These are phyloP conservation scores for Columba janthina DNA, from an alignment of 2,113 vertebrate genomes.

Conservation along the genomic window DNA sequence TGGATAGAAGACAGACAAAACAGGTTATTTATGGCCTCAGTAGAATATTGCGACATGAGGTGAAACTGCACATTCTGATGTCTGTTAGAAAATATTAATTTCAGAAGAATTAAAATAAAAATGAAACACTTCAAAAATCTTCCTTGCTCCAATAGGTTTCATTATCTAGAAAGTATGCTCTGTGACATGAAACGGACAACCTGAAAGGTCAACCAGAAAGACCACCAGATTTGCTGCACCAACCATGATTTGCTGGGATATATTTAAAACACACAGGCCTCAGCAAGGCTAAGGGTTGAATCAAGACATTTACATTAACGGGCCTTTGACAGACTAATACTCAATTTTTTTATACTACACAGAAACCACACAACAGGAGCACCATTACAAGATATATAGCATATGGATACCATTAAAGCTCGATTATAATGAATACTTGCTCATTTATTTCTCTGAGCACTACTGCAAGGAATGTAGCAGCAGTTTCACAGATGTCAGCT, in stretches of 20 bases:
- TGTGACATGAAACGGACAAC: background rate
- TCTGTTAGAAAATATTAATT: background rate
- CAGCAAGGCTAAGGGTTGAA: background rate
- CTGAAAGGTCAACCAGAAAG: slow-evolving; percentile 32
- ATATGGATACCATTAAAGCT: slow-evolving; percentile 43
- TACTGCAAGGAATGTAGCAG: slow-evolving; percentile 1
- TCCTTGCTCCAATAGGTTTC: background rate
- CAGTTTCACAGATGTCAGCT: slow-evolving; percentile 43
- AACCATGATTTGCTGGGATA: background rate
- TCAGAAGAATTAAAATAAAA: slow-evolving; percentile 8
- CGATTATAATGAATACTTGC: slow-evolving; percentile 31
- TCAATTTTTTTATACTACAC: background rate
- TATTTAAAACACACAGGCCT: background rate
- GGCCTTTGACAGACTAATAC: slow-evolving; percentile 19
- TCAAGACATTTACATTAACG: slow-evolving; percentile 37
- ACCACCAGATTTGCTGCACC: background rate
- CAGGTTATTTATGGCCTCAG: background rate
- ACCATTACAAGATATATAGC: slow-evolving; percentile 27
- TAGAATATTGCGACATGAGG: background rate
- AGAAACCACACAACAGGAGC: slow-evolving; percentile 28
- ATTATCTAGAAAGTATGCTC: background rate
- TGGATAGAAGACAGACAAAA: background rate
- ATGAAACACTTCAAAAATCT: background rate
- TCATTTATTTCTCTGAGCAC: slow-evolving; percentile 48
- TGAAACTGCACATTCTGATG: background rate